Base-by-base conservation (phyloP, 2,797 vertebrate species). In the Poeciliopsis presidionis region DNA sequence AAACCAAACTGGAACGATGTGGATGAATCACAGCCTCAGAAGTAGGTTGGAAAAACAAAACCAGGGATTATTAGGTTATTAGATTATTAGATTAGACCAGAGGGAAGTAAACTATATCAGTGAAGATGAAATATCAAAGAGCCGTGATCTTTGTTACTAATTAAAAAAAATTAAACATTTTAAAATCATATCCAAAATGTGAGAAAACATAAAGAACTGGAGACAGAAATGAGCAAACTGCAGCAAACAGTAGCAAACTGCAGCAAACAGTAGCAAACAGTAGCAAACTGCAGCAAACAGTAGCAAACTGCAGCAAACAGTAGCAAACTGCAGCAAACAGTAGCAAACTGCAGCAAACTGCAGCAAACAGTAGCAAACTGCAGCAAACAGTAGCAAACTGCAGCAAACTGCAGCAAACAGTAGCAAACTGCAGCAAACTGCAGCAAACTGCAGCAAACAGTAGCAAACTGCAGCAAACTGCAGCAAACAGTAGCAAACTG, bases 11-110 rank as follows among this genome's bases (percentile, higher is more conserved):
- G 95, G 95, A 46, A 86, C 0, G 67, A 87, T 36, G 82, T 81
- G 45, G 76, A 82, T 0, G 83, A 83, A 70, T 95, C 94, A 0
- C 91, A 92, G 53, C 94, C 96, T 18, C 87, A 93, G 63, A 95
- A 85, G 95, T 96, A 86, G 75, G 95, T 92, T 33, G 39, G 49
- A 46, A 71, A 73, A 11, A 53, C 8, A n/a, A 53, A 53, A 11
- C 51, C n/a, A 59, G 30, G 1, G 1, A 8, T 20, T 22, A 7
- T 22, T 22, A 53, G 22, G 49, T 53, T 46, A 14, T 41, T 7
- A 36, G 36, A 4, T 36, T 36, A 36, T 36, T 36, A 41, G 39
- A 41, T 41, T 49, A 5, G 5, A 63, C 30, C 33, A 36, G 30
- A 63, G 61, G 7, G 18, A 33, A n/a, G 33, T 36, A 20, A 36